Evolutionary conservation across 2,797 vertebrate species (phyloP), one percentile per base, ranked within the genome.

Genomic region (Sparus aurata): DNA sequence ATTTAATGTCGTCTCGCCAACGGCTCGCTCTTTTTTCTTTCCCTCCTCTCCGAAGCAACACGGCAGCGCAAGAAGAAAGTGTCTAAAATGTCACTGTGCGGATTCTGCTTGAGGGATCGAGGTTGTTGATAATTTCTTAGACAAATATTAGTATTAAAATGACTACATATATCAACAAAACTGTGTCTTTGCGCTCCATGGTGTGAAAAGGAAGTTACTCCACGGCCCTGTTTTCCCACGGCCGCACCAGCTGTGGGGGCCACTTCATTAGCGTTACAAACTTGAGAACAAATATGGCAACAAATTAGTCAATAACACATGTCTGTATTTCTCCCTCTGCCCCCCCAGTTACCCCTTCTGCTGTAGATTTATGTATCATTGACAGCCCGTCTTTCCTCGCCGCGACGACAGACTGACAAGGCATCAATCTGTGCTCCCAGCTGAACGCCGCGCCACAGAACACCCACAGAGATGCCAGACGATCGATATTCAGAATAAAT

Each of bases 401-500:
- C 45, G 65, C 52, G 52, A 91, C 87, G 81, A 73, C 88, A 65
- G 76, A 77, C 73, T 87, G 88, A 91, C 91, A 80, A 80, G 87
- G 80, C 88, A 88, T 92, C 89, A 87, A 86, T 92, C 90, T 85
- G 30, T 34, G 65, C 77, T 77, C 69, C 77, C 85, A 72, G 86
- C 80, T 15, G 60, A 83, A 73, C 25, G 25, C 71, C 30, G 45
- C 54, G 8, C 70, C 71, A 38, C 59, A 20, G 66, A 83, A 89
- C 88, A 84, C 80, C 85, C 85, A 75, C 88, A 50, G 85, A 86
- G 89, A 80, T 30, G 76, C 85, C 89, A 89, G 84, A 71, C 76
- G 69, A 92, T 93, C 90, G 74, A 92, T 92, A 92, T 87, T 90
- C 84, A 83, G 83, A 88, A 89, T 84, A 75, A 85, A 92, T 91